Conservation (phyloP, 2,888 invertebrate genomes). For the Ormyrus pomaceus region DNA sequence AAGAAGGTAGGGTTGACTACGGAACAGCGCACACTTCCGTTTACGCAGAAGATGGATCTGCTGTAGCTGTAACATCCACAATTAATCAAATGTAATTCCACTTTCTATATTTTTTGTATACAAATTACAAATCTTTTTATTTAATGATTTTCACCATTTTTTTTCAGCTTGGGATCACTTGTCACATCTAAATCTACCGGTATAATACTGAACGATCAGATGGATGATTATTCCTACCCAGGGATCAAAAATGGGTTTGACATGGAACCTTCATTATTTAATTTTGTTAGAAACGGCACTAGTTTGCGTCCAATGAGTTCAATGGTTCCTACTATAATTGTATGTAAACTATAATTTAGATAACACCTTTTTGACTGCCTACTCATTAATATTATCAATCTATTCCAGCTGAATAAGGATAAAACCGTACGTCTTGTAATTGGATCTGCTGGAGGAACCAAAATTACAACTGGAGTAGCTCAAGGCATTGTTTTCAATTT, state of each 20-base stretch:
- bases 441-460: conserved; percentile 93
- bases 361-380: too few relatives aligned
- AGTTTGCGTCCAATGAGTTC: conserved; percentile 87
- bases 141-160: background rate
- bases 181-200: conserved; percentile 88
- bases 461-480: conserved; percentile 89
- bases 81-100: conserved; percentile 87
- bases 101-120: background rate
- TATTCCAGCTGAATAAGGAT: conserved; percentile 15
- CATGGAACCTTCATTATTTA: conserved; percentile 88
- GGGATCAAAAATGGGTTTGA: conserved; percentile 81
- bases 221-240: conserved; percentile 92
- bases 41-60: conserved; percentile 90
- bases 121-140: too few relatives aligned
- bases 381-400: too few relatives aligned
- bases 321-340: conserved; percentile 84
- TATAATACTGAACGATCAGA: conserved; percentile 90
- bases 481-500: conserved; percentile 34
- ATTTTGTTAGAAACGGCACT: conserved; percentile 88
- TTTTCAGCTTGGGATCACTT: conserved; percentile 16
- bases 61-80: conserved; percentile 92
- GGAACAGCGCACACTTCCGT: conserved; percentile 95
- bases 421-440: conserved; percentile 77
- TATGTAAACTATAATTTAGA: conserved; percentile 11
- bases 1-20: conserved; percentile 80